These are phyloP conservation scores for Lasiurus cinereus DNA, from an alignment of 2,113 vertebrate species.

Conservation along the genomic window DNA sequence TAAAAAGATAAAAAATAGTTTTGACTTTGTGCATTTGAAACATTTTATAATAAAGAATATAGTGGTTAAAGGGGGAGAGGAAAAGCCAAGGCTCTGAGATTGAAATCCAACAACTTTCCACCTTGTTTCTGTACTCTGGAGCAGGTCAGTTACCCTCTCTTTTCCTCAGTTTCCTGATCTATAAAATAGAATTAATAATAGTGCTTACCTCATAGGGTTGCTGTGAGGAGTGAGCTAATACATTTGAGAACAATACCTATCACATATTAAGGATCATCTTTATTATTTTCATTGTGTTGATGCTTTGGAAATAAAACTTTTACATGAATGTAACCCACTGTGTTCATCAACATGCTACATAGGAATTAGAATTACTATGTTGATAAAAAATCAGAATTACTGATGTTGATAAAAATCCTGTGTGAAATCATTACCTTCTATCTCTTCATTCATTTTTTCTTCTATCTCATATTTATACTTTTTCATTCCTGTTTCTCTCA, in stretches of 20 bases:
- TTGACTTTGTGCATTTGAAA: too few species aligned
- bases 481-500: not conserved
- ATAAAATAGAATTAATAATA: not conserved
- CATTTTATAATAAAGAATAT: not conserved
- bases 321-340: not conserved
- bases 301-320: constrained; percentile 38
- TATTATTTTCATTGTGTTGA: not conserved
- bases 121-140: not conserved
- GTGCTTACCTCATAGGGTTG: not conserved
- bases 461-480: not conserved
- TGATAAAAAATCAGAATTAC: too few species aligned
- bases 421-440: not conserved
- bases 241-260: not conserved
- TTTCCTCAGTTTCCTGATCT: constrained; percentile 11
- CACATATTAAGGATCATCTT: not conserved
- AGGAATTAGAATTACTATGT: not conserved
- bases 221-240: not conserved
- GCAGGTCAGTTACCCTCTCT: not conserved
- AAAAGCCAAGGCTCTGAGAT: not conserved
- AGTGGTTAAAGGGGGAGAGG: not conserved
- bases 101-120: constrained; percentile 8
- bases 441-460: constrained; percentile 20
- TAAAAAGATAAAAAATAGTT: too few species aligned
- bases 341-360: not conserved
- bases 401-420: not conserved